Conservation (phyloP, 2,113 vertebrate genomes). For the Osmerus eperlanus region DNA sequence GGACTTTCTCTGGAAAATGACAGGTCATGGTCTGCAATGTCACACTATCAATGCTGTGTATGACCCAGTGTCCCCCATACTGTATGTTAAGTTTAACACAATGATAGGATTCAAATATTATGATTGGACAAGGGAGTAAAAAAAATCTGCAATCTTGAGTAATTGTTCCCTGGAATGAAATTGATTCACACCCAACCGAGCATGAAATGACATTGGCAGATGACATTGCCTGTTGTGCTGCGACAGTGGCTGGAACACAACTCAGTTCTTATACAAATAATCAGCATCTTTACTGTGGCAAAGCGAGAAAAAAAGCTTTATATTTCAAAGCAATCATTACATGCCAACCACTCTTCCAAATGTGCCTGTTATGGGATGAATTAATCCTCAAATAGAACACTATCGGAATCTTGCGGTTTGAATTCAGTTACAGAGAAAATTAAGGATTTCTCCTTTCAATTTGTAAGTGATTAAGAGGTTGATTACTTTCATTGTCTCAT, state of each 20-base stretch:
- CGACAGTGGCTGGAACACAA: slow-evolving; percentile 70
- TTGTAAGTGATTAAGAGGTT: slow-evolving; percentile 4
- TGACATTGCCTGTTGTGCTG: slow-evolving; percentile 67
- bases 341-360: slow-evolving; percentile 34
- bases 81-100: slow-evolving; percentile 54
- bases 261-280: slow-evolving; percentile 70
- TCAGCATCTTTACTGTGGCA: slow-evolving; percentile 60
- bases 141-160: slow-evolving; percentile 69
- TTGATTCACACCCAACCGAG: slow-evolving; percentile 76
- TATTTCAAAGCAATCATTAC: slow-evolving; percentile 24
- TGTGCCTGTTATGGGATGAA: slow-evolving; percentile 29
- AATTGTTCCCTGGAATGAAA: slow-evolving; percentile 78
- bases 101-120: slow-evolving; percentile 72
- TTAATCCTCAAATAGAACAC: slow-evolving; percentile 29
- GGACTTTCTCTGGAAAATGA: slow-evolving; percentile 29
- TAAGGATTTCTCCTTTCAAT: slow-evolving; percentile 4
- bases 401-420: slow-evolving; percentile 14
- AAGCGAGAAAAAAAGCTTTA: slow-evolving; percentile 12
- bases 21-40: slow-evolving; percentile 44
- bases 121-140: slow-evolving; percentile 54
- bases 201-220: slow-evolving; percentile 80
- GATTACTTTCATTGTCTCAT: slow-evolving; percentile 12
- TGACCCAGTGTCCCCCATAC: slow-evolving; percentile 49
- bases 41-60: slow-evolving; percentile 38
- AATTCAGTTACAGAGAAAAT: slow-evolving; percentile 13